Evolutionary conservation across 2,888 invertebrate species (phyloP).

Genomic region (Hipparchia semele): DNA sequence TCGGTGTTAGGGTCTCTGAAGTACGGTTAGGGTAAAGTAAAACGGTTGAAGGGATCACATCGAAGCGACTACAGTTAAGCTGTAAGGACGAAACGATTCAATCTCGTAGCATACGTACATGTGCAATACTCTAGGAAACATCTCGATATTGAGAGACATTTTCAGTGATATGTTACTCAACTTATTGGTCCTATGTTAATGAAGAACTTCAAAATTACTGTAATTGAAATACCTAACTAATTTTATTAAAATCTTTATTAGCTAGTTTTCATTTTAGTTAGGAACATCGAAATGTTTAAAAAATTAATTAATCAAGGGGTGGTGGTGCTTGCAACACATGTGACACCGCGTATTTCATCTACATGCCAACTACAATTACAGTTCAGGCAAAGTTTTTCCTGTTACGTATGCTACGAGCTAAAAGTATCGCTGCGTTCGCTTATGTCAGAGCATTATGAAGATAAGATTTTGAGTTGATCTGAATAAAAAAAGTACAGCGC

Average conservation of each 20-base stretch:
- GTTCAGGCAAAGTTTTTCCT: not conserved
- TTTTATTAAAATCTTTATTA: no score
- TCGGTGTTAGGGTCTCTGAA: constrained; percentile 30
- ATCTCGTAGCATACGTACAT: constrained; percentile 1
- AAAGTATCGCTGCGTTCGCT: constrained; percentile 10
- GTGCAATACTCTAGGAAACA: no score
- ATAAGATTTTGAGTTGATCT: constrained; percentile 11
- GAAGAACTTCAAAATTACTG: not conserved
- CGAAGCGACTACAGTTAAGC: constrained; percentile 51
- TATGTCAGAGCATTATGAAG: constrained; percentile 11
- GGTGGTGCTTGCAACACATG: no score
- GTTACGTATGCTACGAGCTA: not conserved
- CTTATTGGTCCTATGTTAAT: no score
- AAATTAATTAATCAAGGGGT: no score
- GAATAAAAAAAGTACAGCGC: not conserved
- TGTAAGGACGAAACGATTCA: constrained; percentile 14
- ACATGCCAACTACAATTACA: not conserved
- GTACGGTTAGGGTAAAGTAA: constrained; percentile 68
- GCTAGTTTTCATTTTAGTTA: no score
- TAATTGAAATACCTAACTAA: no score
- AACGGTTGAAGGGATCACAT: constrained; percentile 77
- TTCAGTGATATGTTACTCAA: no score
- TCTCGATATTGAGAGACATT: no score
- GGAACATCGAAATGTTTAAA: no score
- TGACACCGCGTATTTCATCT: not conserved